Conservation (phyloP, 2,797 vertebrate genomes). For the Glyptemys insculpta region DNA sequence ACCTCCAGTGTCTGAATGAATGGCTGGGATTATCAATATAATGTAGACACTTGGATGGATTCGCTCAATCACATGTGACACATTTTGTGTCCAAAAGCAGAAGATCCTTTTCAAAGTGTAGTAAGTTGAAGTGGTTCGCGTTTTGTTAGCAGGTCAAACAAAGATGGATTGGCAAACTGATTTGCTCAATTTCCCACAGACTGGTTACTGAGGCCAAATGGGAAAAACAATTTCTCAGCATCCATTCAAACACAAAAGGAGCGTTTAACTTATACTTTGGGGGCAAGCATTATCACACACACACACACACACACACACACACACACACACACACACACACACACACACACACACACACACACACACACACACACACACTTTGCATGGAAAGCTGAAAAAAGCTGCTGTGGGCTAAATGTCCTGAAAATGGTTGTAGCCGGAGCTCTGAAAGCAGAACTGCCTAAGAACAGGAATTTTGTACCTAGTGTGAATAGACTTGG, state of each 20-base stretch:
- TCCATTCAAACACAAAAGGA: conserved; percentile 12
- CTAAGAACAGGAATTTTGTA: background rate
- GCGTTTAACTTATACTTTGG: background rate
- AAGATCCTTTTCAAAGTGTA: background rate
- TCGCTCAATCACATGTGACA: background rate
- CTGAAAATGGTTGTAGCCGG: background rate
- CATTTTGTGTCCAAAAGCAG: background rate
- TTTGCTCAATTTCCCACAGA: background rate
- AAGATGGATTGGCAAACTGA: background rate
- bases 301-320: background rate
- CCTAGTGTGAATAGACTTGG: background rate
- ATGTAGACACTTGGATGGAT: background rate
- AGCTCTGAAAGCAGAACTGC: conserved; percentile 42
- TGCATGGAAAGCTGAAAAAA: conserved; percentile 20
- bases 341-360: background rate
- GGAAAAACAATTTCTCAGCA: background rate
- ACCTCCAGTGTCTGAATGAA: background rate
- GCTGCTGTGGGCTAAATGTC: background rate
- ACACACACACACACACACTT: background rate
- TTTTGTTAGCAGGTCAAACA: conserved; percentile 1
- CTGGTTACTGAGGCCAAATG: background rate
- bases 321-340: background rate
- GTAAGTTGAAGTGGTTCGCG: background rate
- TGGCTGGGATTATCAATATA: background rate
- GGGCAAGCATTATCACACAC: background rate